Percentiles rank a stretch among this genome's conserved stretches.
Evolutionary conservation across 2,888 invertebrate genomes (phyloP).

Genomic region (Pollenia angustigena): DNA sequence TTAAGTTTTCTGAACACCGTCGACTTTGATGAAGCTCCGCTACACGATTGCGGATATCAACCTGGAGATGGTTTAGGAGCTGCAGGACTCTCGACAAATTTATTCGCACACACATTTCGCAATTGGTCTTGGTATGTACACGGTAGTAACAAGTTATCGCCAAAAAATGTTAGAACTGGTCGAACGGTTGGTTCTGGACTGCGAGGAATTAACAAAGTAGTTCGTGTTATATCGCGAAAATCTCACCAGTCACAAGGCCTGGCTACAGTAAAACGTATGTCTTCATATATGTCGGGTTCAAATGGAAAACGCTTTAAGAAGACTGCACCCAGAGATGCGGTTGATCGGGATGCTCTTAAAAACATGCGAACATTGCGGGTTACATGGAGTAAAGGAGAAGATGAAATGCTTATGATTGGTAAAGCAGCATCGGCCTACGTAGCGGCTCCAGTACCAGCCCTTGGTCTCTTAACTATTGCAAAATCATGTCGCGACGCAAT

Average conservation of each 20-base stretch:
- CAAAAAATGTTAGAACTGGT: conserved; percentile 52
- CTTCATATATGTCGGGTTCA: not conserved
- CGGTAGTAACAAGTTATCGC: conserved; percentile 65
- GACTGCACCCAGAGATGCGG: conserved; percentile 85
- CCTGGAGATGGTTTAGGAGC: conserved; percentile 89
- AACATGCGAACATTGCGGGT: conserved; percentile 87
- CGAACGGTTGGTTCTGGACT: conserved; percentile 63
- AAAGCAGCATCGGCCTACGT: conserved; percentile 87
- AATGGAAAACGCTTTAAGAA: conserved; percentile 66
- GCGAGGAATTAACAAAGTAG: conserved; percentile 51
- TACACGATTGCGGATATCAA: conserved; percentile 86
- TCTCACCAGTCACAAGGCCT: conserved; percentile 30
- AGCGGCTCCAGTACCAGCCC: conserved; percentile 82
- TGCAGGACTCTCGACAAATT: conserved; percentile 89
- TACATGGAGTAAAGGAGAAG: conserved; percentile 88
- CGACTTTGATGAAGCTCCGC: conserved; percentile 79
- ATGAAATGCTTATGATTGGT: conserved; percentile 88
- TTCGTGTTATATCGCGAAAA: conserved; percentile 59
- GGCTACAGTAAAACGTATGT: conserved; percentile 39
- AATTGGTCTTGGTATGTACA: conserved; percentile 87
- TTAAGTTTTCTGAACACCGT: conserved; percentile 76
- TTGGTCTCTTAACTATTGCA: conserved; percentile 80
- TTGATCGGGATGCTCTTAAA: conserved; percentile 87
- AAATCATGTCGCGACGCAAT: conserved; percentile 86
- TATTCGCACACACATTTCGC: conserved; percentile 88